Evolutionary conservation across 2,797 vertebrate species (phyloP).

Genomic region (Anguilla marmorata): DNA sequence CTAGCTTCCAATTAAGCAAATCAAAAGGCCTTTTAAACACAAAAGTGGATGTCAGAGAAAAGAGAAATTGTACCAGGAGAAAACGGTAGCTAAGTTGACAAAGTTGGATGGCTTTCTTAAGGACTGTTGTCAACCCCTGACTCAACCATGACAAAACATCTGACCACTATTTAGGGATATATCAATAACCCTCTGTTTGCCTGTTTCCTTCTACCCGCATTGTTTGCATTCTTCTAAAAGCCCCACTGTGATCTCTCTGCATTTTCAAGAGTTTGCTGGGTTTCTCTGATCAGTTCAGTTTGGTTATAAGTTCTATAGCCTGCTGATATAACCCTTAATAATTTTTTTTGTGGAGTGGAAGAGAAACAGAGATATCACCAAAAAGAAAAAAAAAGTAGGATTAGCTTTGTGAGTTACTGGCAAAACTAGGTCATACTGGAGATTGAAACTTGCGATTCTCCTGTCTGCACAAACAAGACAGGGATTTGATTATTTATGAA

Average conservation of each 20-base stretch:
- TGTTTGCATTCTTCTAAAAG: constrained; percentile 18
- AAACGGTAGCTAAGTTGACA: too few species aligned
- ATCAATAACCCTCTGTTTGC: neutral
- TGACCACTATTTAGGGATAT: neutral
- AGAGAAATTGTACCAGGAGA: too few species aligned
- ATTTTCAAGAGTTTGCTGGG: neutral
- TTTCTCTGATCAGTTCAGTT: neutral
- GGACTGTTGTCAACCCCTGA: too few species aligned
- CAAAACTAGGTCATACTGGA: constrained; percentile 38
- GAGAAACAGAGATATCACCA: neutral
- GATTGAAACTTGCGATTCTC: constrained; percentile 37
- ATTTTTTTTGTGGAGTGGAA: neutral
- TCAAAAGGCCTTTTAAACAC: too few species aligned
- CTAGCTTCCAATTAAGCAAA: too few species aligned
- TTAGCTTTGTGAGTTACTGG: constrained; percentile 49
- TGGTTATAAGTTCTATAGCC: constrained; percentile 12
- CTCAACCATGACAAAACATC: too few species aligned
- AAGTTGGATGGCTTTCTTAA: too few species aligned
- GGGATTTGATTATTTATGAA: constrained; percentile 50
- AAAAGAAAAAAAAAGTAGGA: neutral
- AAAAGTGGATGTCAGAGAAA: too few species aligned
- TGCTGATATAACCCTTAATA: neutral
- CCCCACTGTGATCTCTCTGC: neutral
- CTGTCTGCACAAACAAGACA: constrained; percentile 41
- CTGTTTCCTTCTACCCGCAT: neutral